Base-by-base conservation (phyloP, 2,113 vertebrate genomes). In the Odocoileus hemionus region DNA sequence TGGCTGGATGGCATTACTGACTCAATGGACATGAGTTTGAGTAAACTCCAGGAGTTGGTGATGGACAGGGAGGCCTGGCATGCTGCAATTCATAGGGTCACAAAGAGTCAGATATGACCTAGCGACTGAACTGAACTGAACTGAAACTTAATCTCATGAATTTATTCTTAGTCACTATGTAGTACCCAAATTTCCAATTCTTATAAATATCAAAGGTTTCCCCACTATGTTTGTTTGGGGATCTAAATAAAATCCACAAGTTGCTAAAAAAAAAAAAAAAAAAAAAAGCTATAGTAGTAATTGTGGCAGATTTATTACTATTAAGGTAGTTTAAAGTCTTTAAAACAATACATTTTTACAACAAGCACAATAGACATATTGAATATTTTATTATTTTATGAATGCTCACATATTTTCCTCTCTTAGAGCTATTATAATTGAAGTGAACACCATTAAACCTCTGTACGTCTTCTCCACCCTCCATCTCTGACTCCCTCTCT, bases 221-320 rank as follows among this genome's bases (percentile, higher is more conserved):
- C 36, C 61, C 47, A 78, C 57, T 57, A 23, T 39, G 64, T 86
- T 83, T 95, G 33, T 36, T 36, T 70, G n/a, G 78, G 47, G 28
- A 67, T 57, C 11, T 30, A 86, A 94, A 93, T 83, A 93, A 94
- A 86, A 83, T 70, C 13, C 5, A 70, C 16, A 83, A 14, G 6
- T 76, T 45, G 79, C 19, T 83, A 1, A 45, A 45, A 45, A 45
- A 45, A 64, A 64, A 45, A 45, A 45, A 45, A 45, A 64, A 64
- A 64, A 64, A 21, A 36, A 36, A 67, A 70, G 17, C n/a, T 70
- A 36, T 70, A 50, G 5, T 36, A 87, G 17, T 70, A 55, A 83
- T 21, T 16, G 3, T 39, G 11, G 11, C 14, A 54, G 7, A 74
- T 80, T 26, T 74, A 25, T 33, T 47, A 12, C 17, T 39, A 39